Base-by-base conservation (phyloP, 2,113 vertebrate genomes). In the Anarhynchus alexandrinus region DNA sequence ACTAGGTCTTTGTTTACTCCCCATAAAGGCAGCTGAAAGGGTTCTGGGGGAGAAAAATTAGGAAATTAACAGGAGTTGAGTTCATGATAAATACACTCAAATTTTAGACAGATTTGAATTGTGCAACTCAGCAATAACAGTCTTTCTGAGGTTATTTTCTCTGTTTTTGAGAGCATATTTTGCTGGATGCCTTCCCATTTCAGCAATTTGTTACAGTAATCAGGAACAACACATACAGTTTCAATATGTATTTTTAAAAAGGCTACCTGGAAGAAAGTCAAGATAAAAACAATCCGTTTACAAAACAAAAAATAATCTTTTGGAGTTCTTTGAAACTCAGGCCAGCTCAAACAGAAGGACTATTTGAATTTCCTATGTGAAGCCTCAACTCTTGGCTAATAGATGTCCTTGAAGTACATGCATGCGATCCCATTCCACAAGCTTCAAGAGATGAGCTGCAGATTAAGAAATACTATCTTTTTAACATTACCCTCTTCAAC, bases 1-100 rank as follows among this genome's bases (percentile, higher is more conserved):
- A 90, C 85, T 2, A 96, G 51, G 65, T 98, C 98, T 91, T 95
- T 97, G 95, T 88, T 97, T 58, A 95, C 57, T 66, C 91, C 97
- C 98, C 98, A 98, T 12, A 97, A 57, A 40, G 97, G 97, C 55
- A 84, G 92, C n/a, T 97, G 98, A 42, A 97, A 94, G 19, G 96
- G 90, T 88, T 98, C 98, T 98, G 95, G 76, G 38, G 91, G 91
- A 54, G 22, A 96, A 94, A 97, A 52, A 89, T 29, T 8, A 88
- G 18, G 82, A 64, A 82, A 96, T 69, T 54, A 93, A 70, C 12
- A 72, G 45, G 36, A 73, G 29, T 15, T 15, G 21, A 80, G 78
- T 22, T 80, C 26, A 20, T 1, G n/a, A 51, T 11, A 73, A 81
- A 73, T 54, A 45, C 57, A 43, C 11, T 9, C 42, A 54, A 25